Percentiles rank a stretch among this genome's conserved stretches.
Conservation (phyloP, 1,140 invertebrate species). For the Neodiprion lecontei region DNA sequence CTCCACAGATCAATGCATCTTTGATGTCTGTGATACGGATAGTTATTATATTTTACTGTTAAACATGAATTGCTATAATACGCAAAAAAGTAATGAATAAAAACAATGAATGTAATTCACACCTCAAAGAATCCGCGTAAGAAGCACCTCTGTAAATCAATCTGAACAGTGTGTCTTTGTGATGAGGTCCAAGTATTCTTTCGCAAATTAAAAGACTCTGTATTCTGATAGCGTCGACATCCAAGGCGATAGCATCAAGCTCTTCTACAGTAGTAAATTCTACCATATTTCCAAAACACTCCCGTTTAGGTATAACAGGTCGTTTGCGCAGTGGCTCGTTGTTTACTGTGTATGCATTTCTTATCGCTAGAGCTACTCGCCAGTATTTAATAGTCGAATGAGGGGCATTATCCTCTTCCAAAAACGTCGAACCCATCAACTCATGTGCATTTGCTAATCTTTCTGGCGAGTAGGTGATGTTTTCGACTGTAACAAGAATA, state of each 20-base stretch:
- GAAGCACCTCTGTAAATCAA: slow-evolving; percentile 80
- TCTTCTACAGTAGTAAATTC: slow-evolving; percentile 79
- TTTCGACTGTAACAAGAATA: slow-evolving; percentile 42
- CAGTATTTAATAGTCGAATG: slow-evolving; percentile 70
- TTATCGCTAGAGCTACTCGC: slow-evolving; percentile 70
- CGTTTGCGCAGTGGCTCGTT: slow-evolving; percentile 61
- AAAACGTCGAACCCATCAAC: slow-evolving; percentile 82
- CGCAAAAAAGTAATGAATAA: background rate
- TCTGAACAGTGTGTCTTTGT: slow-evolving; percentile 87
- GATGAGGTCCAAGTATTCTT: slow-evolving; percentile 78
- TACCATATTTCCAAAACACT: slow-evolving; percentile 68
- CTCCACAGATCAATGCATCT: slow-evolving; percentile 86
- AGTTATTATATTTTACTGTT: background rate
- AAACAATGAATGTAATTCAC: slow-evolving; percentile 5
- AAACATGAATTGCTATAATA: background rate
- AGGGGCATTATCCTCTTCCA: slow-evolving; percentile 83
- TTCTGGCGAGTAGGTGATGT: slow-evolving; percentile 67
- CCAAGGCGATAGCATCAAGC: slow-evolving; percentile 73
- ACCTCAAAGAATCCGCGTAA: slow-evolving; percentile 80
- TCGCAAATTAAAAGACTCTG: slow-evolving; percentile 86
- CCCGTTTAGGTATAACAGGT: slow-evolving; percentile 64
- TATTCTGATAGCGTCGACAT: slow-evolving; percentile 82
- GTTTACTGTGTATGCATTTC: slow-evolving; percentile 49
- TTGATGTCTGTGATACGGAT: slow-evolving; percentile 68
- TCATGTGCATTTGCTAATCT: slow-evolving; percentile 84